Evolutionary conservation across 64 coral and sea anemone species (phyloP).

Genomic region (Porites lutea): DNA sequence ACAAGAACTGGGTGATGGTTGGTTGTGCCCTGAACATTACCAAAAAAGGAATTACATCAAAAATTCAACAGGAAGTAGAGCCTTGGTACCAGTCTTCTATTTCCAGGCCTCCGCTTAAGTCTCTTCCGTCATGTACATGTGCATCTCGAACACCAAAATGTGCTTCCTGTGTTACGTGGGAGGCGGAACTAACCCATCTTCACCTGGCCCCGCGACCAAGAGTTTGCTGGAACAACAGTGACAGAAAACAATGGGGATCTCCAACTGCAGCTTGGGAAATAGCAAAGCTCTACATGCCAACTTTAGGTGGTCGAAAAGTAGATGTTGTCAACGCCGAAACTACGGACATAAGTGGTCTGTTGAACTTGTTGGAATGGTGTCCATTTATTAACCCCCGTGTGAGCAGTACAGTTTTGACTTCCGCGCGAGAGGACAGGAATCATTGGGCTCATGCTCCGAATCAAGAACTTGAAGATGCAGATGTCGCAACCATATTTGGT

Average conservation of each 20-base stretch:
- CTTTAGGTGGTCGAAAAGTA: not conserved
- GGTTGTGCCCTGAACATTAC: too few relatives aligned
- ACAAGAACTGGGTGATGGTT: too few relatives aligned
- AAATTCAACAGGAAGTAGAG: constrained; percentile 29
- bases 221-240: constrained; percentile 42
- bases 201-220: not conserved
- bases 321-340: too few relatives aligned
- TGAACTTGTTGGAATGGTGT: constrained; percentile 1
- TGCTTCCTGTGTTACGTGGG: not conserved
- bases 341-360: not conserved
- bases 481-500: constrained; percentile 8
- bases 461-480: constrained; percentile 15
- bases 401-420: not conserved
- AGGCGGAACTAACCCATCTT: constrained; percentile 4
- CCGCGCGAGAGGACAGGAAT: constrained; percentile 18
- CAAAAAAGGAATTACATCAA: constrained; percentile 32
- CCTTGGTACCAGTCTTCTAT: too few relatives aligned
- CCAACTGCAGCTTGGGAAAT: constrained; percentile 45
- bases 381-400: not conserved
- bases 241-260: constrained; percentile 42
- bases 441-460: constrained; percentile 58
- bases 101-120: not conserved
- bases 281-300: constrained; percentile 62
- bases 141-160: not conserved
- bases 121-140: not conserved